A percentile compares a stretch with the other conserved stretches of the same genome.
Evolutionary conservation across 1,140 invertebrate genomes (phyloP).

Genomic region (Pissodes strobi): DNA sequence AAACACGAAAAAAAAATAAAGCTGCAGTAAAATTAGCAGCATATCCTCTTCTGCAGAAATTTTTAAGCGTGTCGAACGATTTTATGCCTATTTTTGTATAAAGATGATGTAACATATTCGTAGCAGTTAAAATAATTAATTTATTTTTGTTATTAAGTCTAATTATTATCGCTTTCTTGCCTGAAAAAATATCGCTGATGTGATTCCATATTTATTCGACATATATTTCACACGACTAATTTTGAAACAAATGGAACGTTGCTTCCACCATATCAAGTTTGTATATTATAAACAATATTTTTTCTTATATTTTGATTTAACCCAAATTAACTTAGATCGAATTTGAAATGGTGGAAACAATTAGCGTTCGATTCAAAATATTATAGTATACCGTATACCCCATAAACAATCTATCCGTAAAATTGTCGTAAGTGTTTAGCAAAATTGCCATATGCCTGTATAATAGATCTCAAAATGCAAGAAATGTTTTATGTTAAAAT

Average conservation of each 20-base stretch:
- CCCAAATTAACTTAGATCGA: neutral
- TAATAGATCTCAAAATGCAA: constrained; percentile 6
- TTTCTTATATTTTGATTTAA: neutral
- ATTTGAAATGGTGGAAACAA: neutral
- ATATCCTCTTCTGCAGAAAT: neutral
- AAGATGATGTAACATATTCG: constrained; percentile 19
- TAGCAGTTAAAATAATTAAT: constrained; percentile 1
- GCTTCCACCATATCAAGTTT: too few relatives aligned
- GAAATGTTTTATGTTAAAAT: constrained; percentile 5
- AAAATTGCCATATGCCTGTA: neutral
- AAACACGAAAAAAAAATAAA: too few relatives aligned
- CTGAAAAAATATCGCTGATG: neutral
- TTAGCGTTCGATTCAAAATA: too few relatives aligned
- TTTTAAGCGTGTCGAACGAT: neutral
- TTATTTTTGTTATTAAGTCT: constrained; percentile 7
- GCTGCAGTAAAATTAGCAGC: too few relatives aligned
- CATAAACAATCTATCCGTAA: neutral
- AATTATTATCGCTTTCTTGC: neutral
- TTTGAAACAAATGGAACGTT: neutral
- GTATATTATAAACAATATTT: too few relatives aligned
- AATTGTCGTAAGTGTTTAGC: neutral
- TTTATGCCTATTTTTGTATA: constrained; percentile 1
- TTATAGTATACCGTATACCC: neutral
- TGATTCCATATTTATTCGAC: neutral
- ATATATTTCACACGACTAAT: neutral